Conservation (phyloP, 2,113 vertebrate genomes). For the Mola mola region DNA sequence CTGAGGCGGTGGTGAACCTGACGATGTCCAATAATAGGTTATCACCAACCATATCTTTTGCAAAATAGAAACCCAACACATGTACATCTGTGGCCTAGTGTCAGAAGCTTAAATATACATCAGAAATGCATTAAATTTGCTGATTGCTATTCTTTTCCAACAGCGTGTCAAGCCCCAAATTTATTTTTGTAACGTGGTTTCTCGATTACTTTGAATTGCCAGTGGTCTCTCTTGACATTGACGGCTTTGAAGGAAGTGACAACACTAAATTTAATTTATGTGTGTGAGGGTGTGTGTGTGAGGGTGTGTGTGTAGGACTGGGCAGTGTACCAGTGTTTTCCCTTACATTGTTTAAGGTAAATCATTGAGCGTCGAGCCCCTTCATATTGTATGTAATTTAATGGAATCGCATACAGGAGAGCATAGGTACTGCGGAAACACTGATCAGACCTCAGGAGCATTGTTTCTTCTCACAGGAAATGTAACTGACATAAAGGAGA, state of each 20-base stretch:
- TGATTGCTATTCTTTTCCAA: slow-evolving; percentile 95
- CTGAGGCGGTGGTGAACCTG: slow-evolving; percentile 80
- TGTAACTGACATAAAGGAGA: slow-evolving; percentile 50
- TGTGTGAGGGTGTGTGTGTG: slow-evolving; percentile 60
- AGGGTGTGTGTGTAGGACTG: slow-evolving; percentile 29
- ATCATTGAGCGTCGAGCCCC: slow-evolving; percentile 46
- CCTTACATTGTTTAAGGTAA: slow-evolving; percentile 67
- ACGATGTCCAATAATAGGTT: slow-evolving; percentile 96
- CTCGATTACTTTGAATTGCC: slow-evolving; percentile 92
- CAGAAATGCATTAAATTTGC: slow-evolving; percentile 99
- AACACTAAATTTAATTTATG: slow-evolving; percentile 74
- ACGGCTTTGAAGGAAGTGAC: slow-evolving; percentile 81
- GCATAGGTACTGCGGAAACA: slow-evolving; percentile 47
- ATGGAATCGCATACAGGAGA: slow-evolving; percentile 44
- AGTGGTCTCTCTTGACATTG: slow-evolving; percentile 83
- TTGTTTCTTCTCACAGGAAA: slow-evolving; percentile 54
- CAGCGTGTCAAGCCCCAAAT: slow-evolving; percentile 88
- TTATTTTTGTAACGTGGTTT: slow-evolving; percentile 86
- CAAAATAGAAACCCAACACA: slow-evolving; percentile 98
- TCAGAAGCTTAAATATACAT: slow-evolving; percentile 95
- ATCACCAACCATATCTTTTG: slow-evolving; percentile 93
- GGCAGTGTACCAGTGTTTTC: slow-evolving; percentile 67
- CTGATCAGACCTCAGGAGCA: slow-evolving; percentile 51
- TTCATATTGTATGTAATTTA: slow-evolving; percentile 71
- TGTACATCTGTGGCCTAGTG: slow-evolving; percentile 99